Conservation (phyloP, 2,888 invertebrate genomes). For the Idaea biselata region DNA sequence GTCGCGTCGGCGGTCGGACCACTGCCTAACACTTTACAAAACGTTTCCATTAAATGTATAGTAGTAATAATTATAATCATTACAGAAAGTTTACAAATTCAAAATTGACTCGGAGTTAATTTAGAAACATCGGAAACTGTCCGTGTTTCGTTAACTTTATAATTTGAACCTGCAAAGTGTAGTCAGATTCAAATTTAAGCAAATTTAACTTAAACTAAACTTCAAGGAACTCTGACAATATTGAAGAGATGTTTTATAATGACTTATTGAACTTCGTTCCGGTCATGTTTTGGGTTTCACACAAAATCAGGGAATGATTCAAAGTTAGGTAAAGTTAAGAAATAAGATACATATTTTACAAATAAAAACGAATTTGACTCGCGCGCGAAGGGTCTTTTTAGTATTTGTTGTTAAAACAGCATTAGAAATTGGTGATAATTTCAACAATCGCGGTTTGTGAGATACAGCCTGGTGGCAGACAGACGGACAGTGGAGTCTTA, state of each 20-base stretch:
- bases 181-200: neutral
- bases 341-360: too few species aligned
- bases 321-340: neutral
- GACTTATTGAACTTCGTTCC: neutral
- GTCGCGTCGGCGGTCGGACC: too few species aligned
- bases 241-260: neutral
- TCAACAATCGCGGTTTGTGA: too few species aligned
- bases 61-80: neutral
- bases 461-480: too few species aligned
- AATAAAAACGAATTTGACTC: too few species aligned
- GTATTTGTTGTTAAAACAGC: too few species aligned
- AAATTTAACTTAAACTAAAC: neutral
- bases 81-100: neutral
- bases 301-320: neutral
- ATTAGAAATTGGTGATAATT: too few species aligned
- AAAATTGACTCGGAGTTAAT: neutral
- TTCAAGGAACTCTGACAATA: neutral
- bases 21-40: too few species aligned
- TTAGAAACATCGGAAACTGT: neutral
- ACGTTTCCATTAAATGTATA: too few species aligned
- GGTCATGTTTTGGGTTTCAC: neutral
- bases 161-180: neutral
- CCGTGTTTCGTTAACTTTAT: neutral
- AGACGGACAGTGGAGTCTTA: too few species aligned
- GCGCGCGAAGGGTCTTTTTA: too few species aligned